Percentiles rank a stretch among this genome's conserved stretches.
Conservation (phyloP, 1,140 invertebrate genomes). For the Aricia agestis region DNA sequence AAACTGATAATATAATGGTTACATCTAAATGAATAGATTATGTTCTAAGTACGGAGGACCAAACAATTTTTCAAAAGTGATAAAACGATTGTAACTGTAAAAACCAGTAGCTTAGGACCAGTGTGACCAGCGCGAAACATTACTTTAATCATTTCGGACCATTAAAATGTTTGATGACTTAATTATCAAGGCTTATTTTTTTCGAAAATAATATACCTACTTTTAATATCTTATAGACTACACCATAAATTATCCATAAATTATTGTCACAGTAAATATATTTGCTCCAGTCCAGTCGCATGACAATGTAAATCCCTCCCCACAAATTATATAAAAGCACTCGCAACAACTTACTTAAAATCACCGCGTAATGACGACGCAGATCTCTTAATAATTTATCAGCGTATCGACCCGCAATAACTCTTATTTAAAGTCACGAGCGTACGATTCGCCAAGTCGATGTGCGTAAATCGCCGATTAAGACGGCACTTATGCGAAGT, state of each 20-base stretch:
- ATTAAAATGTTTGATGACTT: neutral
- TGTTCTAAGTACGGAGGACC: neutral
- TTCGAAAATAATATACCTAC: no score
- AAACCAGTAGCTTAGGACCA: neutral
- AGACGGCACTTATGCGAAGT: slow-evolving; percentile 46
- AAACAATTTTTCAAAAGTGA: slow-evolving; percentile 11
- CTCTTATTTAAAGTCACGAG: slow-evolving; percentile 26
- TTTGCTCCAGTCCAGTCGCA: neutral
- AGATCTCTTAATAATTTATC: slow-evolving; percentile 20
- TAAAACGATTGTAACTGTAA: slow-evolving; percentile 11
- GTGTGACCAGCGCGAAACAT: neutral
- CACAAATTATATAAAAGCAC: neutral
- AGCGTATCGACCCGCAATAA: slow-evolving; percentile 21
- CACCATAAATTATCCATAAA: no score
- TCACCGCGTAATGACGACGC: slow-evolving; percentile 16
- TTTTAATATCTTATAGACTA: no score
- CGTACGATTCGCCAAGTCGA: slow-evolving; percentile 26
- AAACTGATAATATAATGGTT: slow-evolving; percentile 13
- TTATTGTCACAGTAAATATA: neutral
- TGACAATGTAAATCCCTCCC: neutral
- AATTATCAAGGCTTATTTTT: neutral
- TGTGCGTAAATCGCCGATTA: slow-evolving; percentile 45
- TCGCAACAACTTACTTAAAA: slow-evolving; percentile 17
- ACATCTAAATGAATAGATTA: slow-evolving; percentile 2
- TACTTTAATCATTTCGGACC: neutral